Percentiles rank a stretch among this genome's conserved stretches.
These are phyloP conservation scores for Neoitamus cyanurus DNA, from an alignment of 2,888 invertebrate species.

Conservation along the genomic window DNA sequence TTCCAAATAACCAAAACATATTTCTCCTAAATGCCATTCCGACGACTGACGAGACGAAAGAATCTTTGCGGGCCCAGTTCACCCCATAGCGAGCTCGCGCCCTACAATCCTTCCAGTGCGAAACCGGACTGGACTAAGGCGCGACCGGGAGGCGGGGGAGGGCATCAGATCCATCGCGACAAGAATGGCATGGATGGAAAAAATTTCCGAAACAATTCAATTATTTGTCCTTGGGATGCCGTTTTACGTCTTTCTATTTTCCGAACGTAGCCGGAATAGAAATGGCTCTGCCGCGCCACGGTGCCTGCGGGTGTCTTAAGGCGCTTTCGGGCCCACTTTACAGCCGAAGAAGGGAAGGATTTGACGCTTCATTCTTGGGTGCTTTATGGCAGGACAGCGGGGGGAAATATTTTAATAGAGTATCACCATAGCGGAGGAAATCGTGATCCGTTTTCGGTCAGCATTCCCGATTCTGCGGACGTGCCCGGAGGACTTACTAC, in stretches of 20 bases:
- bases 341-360: background rate
- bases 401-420: constrained; percentile 43
- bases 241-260: constrained; percentile 38
- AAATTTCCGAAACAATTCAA: constrained; percentile 48
- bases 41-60: background rate
- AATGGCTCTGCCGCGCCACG: constrained; percentile 29
- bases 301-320: background rate
- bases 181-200: background rate
- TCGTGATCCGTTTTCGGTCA: constrained; percentile 43
- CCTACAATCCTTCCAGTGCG: background rate
- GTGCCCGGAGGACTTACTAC: background rate
- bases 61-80: background rate
- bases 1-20: constrained; percentile 47
- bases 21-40: constrained; percentile 35
- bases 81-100: background rate
- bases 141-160: background rate
- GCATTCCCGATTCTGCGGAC: constrained; percentile 15
- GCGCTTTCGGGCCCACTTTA: background rate
- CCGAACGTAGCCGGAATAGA: constrained; percentile 40
- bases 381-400: background rate
- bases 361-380: constrained; percentile 20
- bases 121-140: background rate
- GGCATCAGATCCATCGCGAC: background rate
- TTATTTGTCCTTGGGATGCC: constrained; percentile 46
- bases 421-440: constrained; percentile 27